Evolutionary conservation across 92 coral and sea anemone genomes (phyloP), one percentile per base, ranked within the genome.

Genomic region (Blastomussa wellsi): DNA sequence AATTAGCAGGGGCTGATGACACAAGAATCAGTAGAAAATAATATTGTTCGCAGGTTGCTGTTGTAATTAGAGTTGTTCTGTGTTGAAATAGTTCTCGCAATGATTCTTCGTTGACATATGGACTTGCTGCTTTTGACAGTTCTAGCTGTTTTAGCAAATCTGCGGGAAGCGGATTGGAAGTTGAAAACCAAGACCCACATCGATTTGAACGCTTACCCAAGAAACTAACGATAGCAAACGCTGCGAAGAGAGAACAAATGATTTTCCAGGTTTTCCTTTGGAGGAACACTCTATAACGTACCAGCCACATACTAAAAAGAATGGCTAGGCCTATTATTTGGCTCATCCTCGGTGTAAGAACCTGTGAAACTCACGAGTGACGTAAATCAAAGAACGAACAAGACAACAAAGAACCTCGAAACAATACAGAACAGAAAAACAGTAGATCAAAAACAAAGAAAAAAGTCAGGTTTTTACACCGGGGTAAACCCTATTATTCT

Each of bases 1-100:
- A 73, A 75, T 87, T 35, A 41, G 82, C 83, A 7, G 88, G 88
- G 48, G 88, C 81, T 37, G 91, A 87, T 9, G 91, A 79, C 1
- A 87, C 93, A 4, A 90, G 84, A n/a, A 90, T 48, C 2, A 90
- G 49, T 13, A 88, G 74, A 6, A 36, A 38, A 37, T 49, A 53
- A 17, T 77, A 10, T 0, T 77, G 49, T 0, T 10, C 53, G 53
- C 83, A 59, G n/a, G 72, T 1, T 79, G 53, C 37, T 4, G 20
- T 51, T 16, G 80, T 77, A 4, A 79, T 57, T 20, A 79, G 83
- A 44, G 73, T 7, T 60, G 73, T 65, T n/a, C 24, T 52, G 44
- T 53, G 80, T 1, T 24, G 65, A 57, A 57, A 57, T 57, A 29
- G 65, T 57, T 57, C 65, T 57, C 12, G 65, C 65, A 13, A 24